phyloP scores from a whole-genome alignment of 2,797 vertebrate species.

The Fratercula arctica region DNA sequence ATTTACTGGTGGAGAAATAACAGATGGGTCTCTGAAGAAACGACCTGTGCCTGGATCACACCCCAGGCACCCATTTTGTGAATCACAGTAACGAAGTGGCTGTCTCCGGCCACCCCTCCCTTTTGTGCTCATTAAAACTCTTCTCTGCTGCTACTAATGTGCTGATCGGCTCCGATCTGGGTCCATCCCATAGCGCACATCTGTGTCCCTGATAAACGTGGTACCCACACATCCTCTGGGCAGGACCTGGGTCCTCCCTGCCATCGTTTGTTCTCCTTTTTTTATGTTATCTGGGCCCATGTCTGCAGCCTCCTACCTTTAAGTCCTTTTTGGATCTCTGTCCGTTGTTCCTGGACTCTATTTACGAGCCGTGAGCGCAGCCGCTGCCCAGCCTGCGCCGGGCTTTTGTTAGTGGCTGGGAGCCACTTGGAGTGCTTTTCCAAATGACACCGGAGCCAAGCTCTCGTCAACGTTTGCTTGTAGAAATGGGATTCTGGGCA shows the following conservation, averaged over 20 bases:
- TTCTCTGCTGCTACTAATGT: not conserved
- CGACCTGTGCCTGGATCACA: not conserved
- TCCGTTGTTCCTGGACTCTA: not conserved
- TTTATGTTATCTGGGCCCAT: rapidly evolving
- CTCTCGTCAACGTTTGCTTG: rapidly evolving
- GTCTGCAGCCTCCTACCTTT: not conserved
- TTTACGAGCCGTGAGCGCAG: not conserved
- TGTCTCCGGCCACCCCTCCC: not conserved
- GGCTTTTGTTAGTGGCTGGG: not conserved
- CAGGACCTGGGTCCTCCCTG: not conserved
- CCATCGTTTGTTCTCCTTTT: not conserved
- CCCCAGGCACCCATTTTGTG: not conserved
- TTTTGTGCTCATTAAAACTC: not conserved
- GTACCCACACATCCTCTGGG: rapidly evolving
- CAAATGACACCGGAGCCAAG: not conserved
- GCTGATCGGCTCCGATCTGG: not conserved
- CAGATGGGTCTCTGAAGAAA: not conserved
- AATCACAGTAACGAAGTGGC: rapidly evolving
- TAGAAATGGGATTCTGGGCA: not conserved
- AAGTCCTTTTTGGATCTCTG: not conserved
- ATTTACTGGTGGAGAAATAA: not conserved
- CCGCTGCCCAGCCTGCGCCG: not conserved
- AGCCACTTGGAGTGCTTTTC: not conserved
- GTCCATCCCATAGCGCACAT: rapidly evolving
- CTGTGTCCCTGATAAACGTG: rapidly evolving